Percentiles rank a stretch among this genome's conserved stretches.
Conservation (phyloP, 1,140 invertebrate species). For the Drosophila yakuba region DNA sequence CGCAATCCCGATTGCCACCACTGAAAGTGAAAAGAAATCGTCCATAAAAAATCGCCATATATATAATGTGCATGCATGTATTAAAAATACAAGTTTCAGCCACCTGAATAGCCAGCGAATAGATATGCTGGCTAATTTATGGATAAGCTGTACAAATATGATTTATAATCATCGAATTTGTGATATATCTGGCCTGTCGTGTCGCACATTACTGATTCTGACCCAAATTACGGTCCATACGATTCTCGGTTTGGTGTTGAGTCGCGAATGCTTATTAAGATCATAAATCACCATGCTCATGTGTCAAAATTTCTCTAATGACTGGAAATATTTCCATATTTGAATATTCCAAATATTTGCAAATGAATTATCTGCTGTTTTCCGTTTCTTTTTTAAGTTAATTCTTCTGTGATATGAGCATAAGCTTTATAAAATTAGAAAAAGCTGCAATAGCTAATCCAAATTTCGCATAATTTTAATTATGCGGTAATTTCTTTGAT, state of each 20-base stretch:
- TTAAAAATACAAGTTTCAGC: slow-evolving; percentile 38
- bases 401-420: too few relatives aligned
- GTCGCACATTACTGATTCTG: slow-evolving; percentile 6
- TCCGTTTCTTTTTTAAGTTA: too few relatives aligned
- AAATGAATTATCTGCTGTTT: not conserved
- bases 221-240: slow-evolving; percentile 10
- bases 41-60: slow-evolving; percentile 30
- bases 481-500: too few relatives aligned
- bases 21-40: slow-evolving; percentile 46
- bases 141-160: slow-evolving; percentile 7
- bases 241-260: not conserved
- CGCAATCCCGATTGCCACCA: slow-evolving; percentile 45
- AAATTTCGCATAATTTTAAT: too few relatives aligned
- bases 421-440: too few relatives aligned
- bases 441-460: too few relatives aligned
- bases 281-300: not conserved
- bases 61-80: slow-evolving; percentile 8
- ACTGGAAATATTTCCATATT: too few relatives aligned
- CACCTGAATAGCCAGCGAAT: slow-evolving; percentile 45
- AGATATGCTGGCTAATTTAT: slow-evolving; percentile 33
- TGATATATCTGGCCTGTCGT: slow-evolving; percentile 26
- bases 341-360: not conserved
- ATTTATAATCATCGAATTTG: slow-evolving; percentile 53
- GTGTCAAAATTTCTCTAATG: not conserved
- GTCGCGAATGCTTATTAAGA: not conserved